Percentiles rank a stretch among this genome's conserved stretches.
phyloP scores from a whole-genome alignment of 2,113 vertebrate genomes.

The Anser brachyrhynchus region DNA sequence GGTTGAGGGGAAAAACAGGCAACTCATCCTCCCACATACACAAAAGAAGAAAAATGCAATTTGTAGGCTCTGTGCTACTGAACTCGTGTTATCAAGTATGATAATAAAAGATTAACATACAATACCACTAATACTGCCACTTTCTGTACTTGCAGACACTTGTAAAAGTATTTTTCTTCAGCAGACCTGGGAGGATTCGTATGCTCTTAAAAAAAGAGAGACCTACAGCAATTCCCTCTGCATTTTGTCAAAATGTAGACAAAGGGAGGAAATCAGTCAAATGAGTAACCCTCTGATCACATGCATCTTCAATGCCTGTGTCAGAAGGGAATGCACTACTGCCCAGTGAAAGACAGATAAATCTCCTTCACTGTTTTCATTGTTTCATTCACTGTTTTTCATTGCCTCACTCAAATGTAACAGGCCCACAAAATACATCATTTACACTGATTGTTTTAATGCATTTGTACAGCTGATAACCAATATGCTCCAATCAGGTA shows the following conservation, averaged over 20 bases:
- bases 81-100: not conserved
- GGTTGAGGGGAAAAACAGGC: not conserved
- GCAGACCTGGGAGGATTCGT: not conserved
- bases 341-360: not conserved
- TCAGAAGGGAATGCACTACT: not conserved
- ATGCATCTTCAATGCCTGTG: rapidly evolving
- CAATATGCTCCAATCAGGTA: not conserved
- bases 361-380: not conserved
- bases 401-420: not conserved
- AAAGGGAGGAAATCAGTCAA: not conserved
- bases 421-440: not conserved
- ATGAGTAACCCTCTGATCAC: not conserved
- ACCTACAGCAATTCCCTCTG: not conserved
- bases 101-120: not conserved
- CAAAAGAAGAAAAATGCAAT: not conserved
- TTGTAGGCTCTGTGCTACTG: not conserved
- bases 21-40: not conserved
- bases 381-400: not conserved
- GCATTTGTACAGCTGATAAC: not conserved
- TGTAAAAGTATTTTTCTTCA: not conserved
- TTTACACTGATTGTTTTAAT: not conserved
- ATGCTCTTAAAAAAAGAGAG: not conserved
- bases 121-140: not conserved
- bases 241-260: not conserved
- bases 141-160: not conserved